phyloP scores from a whole-genome alignment of 2,888 invertebrate genomes.

The Latrodectus elegans region DNA sequence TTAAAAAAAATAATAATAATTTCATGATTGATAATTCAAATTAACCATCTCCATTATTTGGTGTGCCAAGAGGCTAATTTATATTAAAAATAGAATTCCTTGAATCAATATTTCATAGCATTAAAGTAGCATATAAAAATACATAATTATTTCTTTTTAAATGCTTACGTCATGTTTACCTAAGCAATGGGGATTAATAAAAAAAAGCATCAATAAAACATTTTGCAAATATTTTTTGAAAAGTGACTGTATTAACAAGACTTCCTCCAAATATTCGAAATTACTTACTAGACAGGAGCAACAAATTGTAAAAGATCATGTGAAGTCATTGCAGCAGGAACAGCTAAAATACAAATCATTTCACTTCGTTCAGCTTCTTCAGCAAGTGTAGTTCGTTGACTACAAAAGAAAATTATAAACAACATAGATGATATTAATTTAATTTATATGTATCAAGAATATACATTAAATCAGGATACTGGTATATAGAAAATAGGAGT shows the following conservation, averaged over 20 bases:
- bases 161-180: neutral
- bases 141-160: neutral
- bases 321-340: slow-evolving; percentile 92
- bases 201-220: neutral
- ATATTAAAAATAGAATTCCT: neutral
- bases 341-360: slow-evolving; percentile 89
- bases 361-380: slow-evolving; percentile 82
- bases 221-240: neutral
- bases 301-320: slow-evolving; percentile 95
- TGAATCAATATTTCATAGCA: neutral
- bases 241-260: neutral
- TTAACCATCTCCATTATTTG: too few relatives aligned
- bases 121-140: neutral
- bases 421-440: neutral
- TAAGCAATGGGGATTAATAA: neutral
- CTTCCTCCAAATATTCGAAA: neutral
- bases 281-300: slow-evolving; percentile 84
- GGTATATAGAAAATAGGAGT: too few relatives aligned
- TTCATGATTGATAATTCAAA: too few relatives aligned
- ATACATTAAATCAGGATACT: too few relatives aligned
- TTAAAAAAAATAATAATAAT: too few relatives aligned
- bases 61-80: too few relatives aligned
- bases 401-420: slow-evolving; percentile 73
- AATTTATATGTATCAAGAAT: too few relatives aligned
- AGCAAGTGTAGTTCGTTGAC: slow-evolving; percentile 84